phyloP scores from a whole-genome alignment of 2,797 vertebrate species.

The Astyanax mexicanus region DNA sequence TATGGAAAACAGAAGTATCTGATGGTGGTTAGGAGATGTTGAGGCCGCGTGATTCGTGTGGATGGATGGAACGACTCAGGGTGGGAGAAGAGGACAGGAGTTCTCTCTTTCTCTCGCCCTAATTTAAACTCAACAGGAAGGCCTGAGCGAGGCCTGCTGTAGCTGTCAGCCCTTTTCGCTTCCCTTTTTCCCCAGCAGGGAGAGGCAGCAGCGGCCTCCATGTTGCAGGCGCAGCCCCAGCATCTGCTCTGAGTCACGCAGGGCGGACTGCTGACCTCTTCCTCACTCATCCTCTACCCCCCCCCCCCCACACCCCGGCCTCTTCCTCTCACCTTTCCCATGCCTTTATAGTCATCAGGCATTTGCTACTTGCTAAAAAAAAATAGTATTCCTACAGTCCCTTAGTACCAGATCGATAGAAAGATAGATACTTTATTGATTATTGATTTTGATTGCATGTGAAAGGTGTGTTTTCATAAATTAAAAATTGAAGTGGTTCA shows the following conservation, averaged over 20 bases:
- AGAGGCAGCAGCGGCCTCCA: constrained; percentile 41
- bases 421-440: no score
- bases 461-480: no score
- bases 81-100: constrained; percentile 43
- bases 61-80: constrained; percentile 46
- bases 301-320: neutral
- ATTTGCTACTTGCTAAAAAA: no score
- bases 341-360: no score
- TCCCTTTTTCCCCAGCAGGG: constrained; percentile 52
- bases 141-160: constrained; percentile 42
- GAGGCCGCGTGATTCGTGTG: constrained; percentile 47
- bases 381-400: neutral
- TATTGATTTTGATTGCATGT: no score
- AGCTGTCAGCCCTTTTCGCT: constrained; percentile 61
- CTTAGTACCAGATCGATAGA: neutral
- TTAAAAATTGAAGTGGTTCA: no score
- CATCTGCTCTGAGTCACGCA: constrained; percentile 60
- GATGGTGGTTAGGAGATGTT: constrained; percentile 33
- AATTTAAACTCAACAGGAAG: constrained; percentile 61
- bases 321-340: neutral
- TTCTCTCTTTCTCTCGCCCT: constrained; percentile 54
- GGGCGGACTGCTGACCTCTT: constrained; percentile 50
- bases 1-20: constrained; percentile 55
- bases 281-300: constrained; percentile 6
- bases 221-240: constrained; percentile 40